Evolutionary conservation across 2,888 invertebrate genomes (phyloP), one percentile per base, ranked within the genome.

Genomic region (Gisinianus flammeolus): DNA sequence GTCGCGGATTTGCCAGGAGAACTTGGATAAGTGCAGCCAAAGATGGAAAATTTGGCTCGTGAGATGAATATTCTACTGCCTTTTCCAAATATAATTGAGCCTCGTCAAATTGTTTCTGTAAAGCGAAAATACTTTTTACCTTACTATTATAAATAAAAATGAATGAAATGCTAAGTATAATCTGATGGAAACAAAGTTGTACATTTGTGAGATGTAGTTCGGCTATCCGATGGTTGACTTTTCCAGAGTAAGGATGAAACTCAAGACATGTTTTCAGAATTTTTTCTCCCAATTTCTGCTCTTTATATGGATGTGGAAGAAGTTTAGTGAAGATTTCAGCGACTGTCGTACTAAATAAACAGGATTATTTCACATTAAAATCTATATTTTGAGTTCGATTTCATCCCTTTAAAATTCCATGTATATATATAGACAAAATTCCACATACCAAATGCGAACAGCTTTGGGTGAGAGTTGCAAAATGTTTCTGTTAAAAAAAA

Each of bases 321-420:
- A 58, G 28, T 54, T 26, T 12, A 0, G 72, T 72, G 26, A 72
- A 72, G 1, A 72, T 72, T 6, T 72, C 72, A 5, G 58, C 58
- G 22, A 72, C 33, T 2, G 33, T 62, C 6, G 72, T 58, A 26
- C 52, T 72, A n/a, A 56, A 56, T n/a, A n/a, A 4, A 56, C n/a
- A 10, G 4, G n/a, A 19, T n/a, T n/a, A n/a, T n/a, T n/a, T n/a
- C n/a, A n/a, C n/a, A n/a, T n/a, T n/a, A n/a, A n/a, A n/a, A n/a
- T n/a, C n/a, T n/a, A n/a, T n/a, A n/a, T n/a, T n/a, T n/a, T n/a
- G n/a, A n/a, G n/a, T n/a, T n/a, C n/a, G n/a, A n/a, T n/a, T n/a
- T n/a, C n/a, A n/a, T n/a, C n/a, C n/a, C n/a, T n/a, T n/a, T n/a
- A n/a, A n/a, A n/a, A n/a, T n/a, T n/a, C n/a, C n/a, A n/a, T n/a